Evolutionary conservation across 2,113 vertebrate genomes (phyloP).

Genomic region (Silurus meridionalis): DNA sequence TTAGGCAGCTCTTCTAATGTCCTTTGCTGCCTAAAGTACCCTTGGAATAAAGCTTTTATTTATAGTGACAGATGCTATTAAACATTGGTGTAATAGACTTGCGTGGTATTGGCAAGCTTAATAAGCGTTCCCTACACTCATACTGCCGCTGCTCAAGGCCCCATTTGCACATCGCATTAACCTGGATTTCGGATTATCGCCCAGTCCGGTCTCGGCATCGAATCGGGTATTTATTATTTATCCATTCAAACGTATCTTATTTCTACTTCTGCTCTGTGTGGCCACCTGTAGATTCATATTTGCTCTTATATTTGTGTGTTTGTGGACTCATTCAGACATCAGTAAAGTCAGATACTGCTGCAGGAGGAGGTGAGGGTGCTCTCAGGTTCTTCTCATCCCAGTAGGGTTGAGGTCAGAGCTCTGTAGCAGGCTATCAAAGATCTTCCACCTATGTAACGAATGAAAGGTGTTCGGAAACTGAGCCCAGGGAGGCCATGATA

Average conservation of each 20-base stretch:
- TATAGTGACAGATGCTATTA: slow-evolving; percentile 19
- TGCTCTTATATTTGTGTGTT: no score
- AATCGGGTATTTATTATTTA: neutral
- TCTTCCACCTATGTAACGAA: no score
- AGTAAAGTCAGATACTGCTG: no score
- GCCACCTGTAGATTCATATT: no score
- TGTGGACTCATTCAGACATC: no score
- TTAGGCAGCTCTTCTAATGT: slow-evolving; percentile 30
- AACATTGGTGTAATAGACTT: slow-evolving; percentile 44
- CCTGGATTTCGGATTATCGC: neutral
- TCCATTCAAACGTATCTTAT: neutral
- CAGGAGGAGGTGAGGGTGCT: no score
- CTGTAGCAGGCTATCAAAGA: no score
- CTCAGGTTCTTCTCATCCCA: no score
- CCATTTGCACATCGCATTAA: neutral
- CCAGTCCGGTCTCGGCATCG: neutral
- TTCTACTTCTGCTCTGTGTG: no score
- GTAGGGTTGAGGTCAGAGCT: no score
- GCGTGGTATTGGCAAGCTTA: neutral
- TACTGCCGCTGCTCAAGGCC: neutral
- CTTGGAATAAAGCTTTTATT: slow-evolving; percentile 21
- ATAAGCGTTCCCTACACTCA: neutral
- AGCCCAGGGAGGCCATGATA: no score
- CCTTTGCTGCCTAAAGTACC: slow-evolving; percentile 1
- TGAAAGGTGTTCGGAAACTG: no score